A percentile compares a stretch with the other conserved stretches of the same genome.
Conservation (phyloP, 2,888 invertebrate genomes). For the Eupeodes luniger region DNA sequence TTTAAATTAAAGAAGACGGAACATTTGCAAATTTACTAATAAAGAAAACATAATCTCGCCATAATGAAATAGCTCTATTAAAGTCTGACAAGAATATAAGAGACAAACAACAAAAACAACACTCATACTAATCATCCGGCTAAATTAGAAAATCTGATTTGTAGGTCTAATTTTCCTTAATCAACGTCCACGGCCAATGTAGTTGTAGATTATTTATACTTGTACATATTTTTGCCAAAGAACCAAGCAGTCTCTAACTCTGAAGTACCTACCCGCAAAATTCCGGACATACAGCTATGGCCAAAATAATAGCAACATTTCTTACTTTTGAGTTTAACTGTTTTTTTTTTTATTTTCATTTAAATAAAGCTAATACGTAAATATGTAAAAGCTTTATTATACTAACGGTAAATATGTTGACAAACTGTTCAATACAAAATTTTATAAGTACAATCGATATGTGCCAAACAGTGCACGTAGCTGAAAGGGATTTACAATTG, state of each 20-base stretch:
- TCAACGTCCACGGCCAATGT: slow-evolving; percentile 63
- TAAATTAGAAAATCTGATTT: slow-evolving; percentile 67
- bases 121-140: slow-evolving; percentile 20
- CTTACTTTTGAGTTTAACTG: no score
- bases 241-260: slow-evolving; percentile 44
- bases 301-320: no score
- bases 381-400: no score
- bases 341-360: no score
- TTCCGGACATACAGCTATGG: slow-evolving; percentile 9
- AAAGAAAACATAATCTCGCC: background rate
- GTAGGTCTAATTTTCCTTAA: slow-evolving; percentile 58
- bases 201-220: slow-evolving; percentile 19
- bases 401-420: no score
- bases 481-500: no score
- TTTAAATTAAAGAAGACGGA: background rate
- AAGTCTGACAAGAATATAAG: background rate
- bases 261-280: slow-evolving; percentile 35
- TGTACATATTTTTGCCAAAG: slow-evolving; percentile 17
- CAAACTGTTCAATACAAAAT: no score
- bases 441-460: no score
- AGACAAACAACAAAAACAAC: slow-evolving; percentile 13
- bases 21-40: slow-evolving; percentile 20
- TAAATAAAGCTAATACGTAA: no score
- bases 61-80: slow-evolving; percentile 5
- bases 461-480: no score